A percentile compares a stretch with the other conserved stretches of the same genome.
These are phyloP conservation scores for Euzophera pinguis DNA, from an alignment of 2,888 invertebrate species.

Conservation along the genomic window DNA sequence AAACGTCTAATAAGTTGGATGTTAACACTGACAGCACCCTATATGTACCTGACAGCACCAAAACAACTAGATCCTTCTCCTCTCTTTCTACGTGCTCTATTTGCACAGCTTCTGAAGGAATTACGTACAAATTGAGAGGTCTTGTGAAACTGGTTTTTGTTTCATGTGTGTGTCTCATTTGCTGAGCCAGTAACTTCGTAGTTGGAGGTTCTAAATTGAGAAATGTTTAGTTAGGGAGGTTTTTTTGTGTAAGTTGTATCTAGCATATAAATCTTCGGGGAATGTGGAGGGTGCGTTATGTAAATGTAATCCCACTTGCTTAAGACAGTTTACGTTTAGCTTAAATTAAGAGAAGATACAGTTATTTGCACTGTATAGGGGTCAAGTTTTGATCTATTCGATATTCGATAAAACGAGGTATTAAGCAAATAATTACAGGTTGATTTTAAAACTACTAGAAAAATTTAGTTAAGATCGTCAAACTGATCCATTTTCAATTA, in stretches of 20 bases:
- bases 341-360: not conserved
- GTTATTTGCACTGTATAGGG: no score
- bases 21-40: slow-evolving; percentile 61
- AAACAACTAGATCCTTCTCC: slow-evolving; percentile 34
- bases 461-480: no score
- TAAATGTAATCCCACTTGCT: not conserved
- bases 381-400: no score
- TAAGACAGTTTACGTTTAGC: not conserved
- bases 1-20: slow-evolving; percentile 79
- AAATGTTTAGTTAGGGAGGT: slow-evolving; percentile 59
- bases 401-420: no score
- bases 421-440: no score
- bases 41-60: slow-evolving; percentile 61
- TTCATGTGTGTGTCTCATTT: slow-evolving; percentile 62
- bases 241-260: slow-evolving; percentile 9
- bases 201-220: slow-evolving; percentile 59
- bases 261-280: slow-evolving; percentile 10
- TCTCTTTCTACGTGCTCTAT: slow-evolving; percentile 28
- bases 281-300: not conserved
- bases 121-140: slow-evolving; percentile 35
- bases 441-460: no score
- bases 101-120: slow-evolving; percentile 27
- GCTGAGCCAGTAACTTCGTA: slow-evolving; percentile 54
- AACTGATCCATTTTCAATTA: no score
- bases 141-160: slow-evolving; percentile 37